Evolutionary conservation across 1,140 invertebrate genomes (phyloP), one percentile per base, ranked within the genome.

Genomic region (Bicyclus anynana): DNA sequence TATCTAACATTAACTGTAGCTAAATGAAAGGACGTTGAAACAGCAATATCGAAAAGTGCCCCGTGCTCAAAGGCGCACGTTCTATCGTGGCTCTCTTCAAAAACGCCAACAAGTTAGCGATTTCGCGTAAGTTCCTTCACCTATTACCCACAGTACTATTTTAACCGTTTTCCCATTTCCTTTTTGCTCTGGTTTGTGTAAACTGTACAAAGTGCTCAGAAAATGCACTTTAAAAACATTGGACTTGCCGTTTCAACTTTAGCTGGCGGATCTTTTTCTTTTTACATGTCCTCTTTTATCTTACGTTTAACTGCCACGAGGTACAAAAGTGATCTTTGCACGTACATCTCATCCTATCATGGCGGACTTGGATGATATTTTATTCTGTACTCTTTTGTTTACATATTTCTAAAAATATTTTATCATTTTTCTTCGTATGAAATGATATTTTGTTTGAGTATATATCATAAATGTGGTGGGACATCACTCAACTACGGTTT

Each of bases 81-180:
- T 38, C 9, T 38, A 16, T 38, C 16, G 7, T 2, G 16, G 2
- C n/a, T n/a, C 2, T 38, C 6, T 5, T 14, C 16, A 40, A 37
- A 37, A 37, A 37, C 35, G 47, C 40, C 64, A 67, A 67, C 64
- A 67, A 59, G 64, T 67, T 56, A 53, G 53, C 33, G 35, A 26
- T 55, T 49, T 65, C 57, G 52, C 56, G 56, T 67, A 54, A 66
- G 50, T 59, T 60, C 57, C 49, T 62, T 50, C 64, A 58, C 52
- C 59, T 58, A 62, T 67, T 67, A 52, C 64, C 59, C 59, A 53
- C 59, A 59, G 42, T 56, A 40, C 49, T 46, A 51, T 67, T 67
- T 62, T 23, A 35, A 49, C 52, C 52, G 46, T 44, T 44, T n/a
- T 53, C 58, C 46, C 20, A 26, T 54, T 57, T 44, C 47, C 47